Evolutionary conservation across 2,797 vertebrate genomes (phyloP), one percentile per base, ranked within the genome.

Genomic region (Onychomys torridus): DNA sequence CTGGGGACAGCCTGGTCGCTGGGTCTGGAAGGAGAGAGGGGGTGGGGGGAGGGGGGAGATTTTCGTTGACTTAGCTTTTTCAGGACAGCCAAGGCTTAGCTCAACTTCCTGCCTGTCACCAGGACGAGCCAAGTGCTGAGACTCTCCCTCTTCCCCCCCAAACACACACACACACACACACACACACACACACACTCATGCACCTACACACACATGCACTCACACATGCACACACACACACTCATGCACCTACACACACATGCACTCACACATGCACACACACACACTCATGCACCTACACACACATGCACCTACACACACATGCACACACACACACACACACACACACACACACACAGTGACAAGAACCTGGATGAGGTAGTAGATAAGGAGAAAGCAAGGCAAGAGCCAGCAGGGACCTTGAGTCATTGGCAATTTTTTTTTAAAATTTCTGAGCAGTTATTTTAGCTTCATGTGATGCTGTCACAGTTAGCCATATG

Each of bases 31-130:
- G 69, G 78, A 93, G 55, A 73, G 61, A 23, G 17, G 63, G 17
- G 9, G 49, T 67, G 43, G 73, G 63, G 40, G 92, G 46, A 59
- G 52, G 14, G 23, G 40, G 16, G n/a, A 83, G 89, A 82, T 88
- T 95, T 96, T 29, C 52, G 63, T 55, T 5, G 52, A 77, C 34
- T 82, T 90, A 63, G 85, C 77, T 95, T 90, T 89, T 40, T 84
- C 67, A 37, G 59, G 65, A 85, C 75, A 27, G 17, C 81, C 84
- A 71, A 84, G 57, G 57, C 46, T n/a, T 27, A 93, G 71, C 65
- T 43, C 89, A 12, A 27, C 43, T 92, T 94, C 75, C 75, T 87
- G 85, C 82, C 78, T 52, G 77, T 93, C 77, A 2, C 65, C 13
- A n/a, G 65, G 57, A 40, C 13, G 37, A 89, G 61, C 34, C 34